Conservation (phyloP, 2,797 vertebrate species). For the Gephyroberyx darwinii region DNA sequence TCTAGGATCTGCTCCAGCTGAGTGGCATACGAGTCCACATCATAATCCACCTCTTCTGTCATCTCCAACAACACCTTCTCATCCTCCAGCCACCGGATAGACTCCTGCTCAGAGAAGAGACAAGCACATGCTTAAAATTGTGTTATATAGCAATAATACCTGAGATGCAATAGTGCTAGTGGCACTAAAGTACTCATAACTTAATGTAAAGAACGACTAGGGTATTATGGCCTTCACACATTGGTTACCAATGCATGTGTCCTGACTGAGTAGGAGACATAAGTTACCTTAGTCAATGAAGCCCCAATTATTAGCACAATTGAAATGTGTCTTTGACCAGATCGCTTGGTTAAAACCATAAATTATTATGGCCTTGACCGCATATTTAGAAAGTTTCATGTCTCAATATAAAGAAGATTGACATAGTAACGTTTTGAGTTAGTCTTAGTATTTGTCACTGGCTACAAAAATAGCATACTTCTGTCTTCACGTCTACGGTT, state of each 20-base stretch:
- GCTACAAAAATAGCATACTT: background rate
- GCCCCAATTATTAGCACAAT: too few relatives aligned
- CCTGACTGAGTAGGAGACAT: too few relatives aligned
- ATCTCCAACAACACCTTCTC: constrained; percentile 96
- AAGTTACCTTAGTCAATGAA: too few relatives aligned
- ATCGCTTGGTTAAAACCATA: too few relatives aligned
- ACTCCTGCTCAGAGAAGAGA: constrained; percentile 84
- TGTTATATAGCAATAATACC: background rate
- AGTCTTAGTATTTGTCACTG: too few relatives aligned
- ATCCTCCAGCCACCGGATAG: constrained; percentile 95
- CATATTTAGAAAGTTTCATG: background rate
- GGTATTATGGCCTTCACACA: background rate
- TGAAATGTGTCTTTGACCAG: too few relatives aligned
- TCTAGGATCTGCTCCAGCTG: constrained; percentile 97
- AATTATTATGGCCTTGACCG: too few relatives aligned
- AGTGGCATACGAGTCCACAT: constrained; percentile 93
- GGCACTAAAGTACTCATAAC: background rate
- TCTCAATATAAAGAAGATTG: background rate
- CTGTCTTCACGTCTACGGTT: background rate
- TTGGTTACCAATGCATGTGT: too few relatives aligned
- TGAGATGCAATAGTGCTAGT: background rate
- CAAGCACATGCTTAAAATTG: background rate
- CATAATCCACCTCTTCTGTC: constrained; percentile 98
- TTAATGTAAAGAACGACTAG: background rate
- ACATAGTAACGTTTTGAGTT: background rate